Conservation (phyloP, 2,888 invertebrate species). For the Cheilosia scutellata region DNA sequence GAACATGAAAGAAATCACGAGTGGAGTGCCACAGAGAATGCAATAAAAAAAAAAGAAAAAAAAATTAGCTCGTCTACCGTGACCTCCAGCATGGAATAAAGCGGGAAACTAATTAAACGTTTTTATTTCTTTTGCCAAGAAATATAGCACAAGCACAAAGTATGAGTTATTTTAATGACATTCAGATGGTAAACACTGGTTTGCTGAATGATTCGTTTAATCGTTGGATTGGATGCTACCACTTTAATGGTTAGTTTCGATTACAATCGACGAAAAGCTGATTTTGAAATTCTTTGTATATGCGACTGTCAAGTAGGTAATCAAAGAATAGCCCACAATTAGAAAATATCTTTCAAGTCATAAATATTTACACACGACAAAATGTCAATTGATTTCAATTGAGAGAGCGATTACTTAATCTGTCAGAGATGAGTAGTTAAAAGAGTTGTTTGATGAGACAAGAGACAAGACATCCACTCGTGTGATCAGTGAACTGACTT, state of each 20-base stretch:
- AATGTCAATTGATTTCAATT: conserved; percentile 55
- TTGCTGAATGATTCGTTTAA: conserved; percentile 23
- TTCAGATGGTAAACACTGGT: conserved; percentile 27
- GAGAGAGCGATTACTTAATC: conserved; percentile 41
- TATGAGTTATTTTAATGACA: conserved; percentile 40
- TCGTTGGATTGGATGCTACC: background rate
- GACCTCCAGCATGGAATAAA: conserved; percentile 36
- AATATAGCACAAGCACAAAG: background rate
- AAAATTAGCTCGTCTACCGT: conserved; percentile 31
- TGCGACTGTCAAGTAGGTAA: background rate
- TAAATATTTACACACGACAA: conserved; percentile 45
- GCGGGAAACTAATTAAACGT: conserved; percentile 47
- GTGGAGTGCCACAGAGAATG: conserved; percentile 35
- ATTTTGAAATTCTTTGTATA: background rate
- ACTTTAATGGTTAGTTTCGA: background rate
- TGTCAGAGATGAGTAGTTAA: conserved; percentile 22
- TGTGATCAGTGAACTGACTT: background rate
- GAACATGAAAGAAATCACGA: conserved; percentile 39
- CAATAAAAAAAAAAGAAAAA: conserved; percentile 12
- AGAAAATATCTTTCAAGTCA: background rate
- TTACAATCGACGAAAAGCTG: background rate
- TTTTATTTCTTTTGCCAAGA: conserved; percentile 15
- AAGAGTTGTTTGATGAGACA: conserved; percentile 1
- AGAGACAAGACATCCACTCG: background rate
- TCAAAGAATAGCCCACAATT: background rate